Evolutionary conservation across 2,113 vertebrate genomes (phyloP).

Genomic region (Colinus virginianus): DNA sequence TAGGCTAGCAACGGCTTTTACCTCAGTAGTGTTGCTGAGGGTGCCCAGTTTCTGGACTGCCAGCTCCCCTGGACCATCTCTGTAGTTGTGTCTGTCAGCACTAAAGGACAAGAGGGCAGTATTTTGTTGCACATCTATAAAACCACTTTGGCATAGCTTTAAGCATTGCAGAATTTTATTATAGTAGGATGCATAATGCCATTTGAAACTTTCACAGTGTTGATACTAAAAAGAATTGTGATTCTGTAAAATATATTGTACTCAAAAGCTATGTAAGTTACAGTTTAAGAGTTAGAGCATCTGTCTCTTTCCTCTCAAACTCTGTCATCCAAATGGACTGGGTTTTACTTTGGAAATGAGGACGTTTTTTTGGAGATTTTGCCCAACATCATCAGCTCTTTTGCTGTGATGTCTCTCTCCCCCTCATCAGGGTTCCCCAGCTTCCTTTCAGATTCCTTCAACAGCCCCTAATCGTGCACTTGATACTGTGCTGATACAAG

Average conservation of each 20-base stretch:
- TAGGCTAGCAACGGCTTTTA: not conserved
- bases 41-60: slow-evolving; percentile 1
- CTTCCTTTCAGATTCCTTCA: not conserved
- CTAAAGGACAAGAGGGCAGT: not conserved
- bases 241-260: not conserved
- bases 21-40: not conserved
- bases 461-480: not conserved
- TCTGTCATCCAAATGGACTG: not conserved
- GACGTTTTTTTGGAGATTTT: not conserved
- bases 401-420: not conserved
- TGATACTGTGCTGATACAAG: not conserved
- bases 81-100: not conserved
- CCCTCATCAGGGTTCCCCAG: rapidly evolving
- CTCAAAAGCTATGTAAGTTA: not conserved
- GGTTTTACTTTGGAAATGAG: not conserved
- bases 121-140: slow-evolving; percentile 7
- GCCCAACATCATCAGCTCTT: not conserved
- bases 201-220: not conserved
- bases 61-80: not conserved
- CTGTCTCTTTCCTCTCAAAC: not conserved
- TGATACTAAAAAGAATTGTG: not conserved
- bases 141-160: not conserved
- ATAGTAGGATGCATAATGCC: not conserved
- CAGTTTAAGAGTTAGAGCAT: rapidly evolving
- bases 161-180: not conserved